phyloP scores from a whole-genome alignment of 2,888 invertebrate species.

The Polymixis flavicincta region DNA sequence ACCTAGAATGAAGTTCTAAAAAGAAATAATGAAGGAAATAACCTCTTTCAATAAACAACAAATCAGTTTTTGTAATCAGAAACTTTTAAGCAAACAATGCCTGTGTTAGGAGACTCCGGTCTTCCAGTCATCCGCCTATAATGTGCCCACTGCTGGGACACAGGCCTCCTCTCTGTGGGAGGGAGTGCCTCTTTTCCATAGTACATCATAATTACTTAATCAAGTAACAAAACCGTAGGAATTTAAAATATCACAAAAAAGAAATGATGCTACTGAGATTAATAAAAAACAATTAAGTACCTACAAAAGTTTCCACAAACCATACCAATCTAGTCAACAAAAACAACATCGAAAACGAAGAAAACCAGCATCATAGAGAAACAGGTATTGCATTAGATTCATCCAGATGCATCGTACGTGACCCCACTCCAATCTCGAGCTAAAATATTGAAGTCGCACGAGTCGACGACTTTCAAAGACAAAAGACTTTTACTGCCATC shows the following conservation, averaged over 20 bases:
- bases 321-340: not conserved
- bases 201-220: too few relatives aligned
- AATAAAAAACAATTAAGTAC: not conserved
- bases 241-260: too few relatives aligned
- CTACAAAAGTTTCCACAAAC: not conserved
- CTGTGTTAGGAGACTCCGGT: too few relatives aligned
- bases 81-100: too few relatives aligned
- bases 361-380: conserved; percentile 22
- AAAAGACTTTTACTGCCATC: conserved; percentile 48
- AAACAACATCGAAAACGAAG: conserved; percentile 1
- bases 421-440: conserved; percentile 36
- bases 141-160: too few relatives aligned
- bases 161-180: too few relatives aligned
- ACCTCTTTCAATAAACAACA: not conserved
- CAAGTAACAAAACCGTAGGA: too few relatives aligned
- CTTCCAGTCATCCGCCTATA: too few relatives aligned
- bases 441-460: conserved; percentile 55
- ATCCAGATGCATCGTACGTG: conserved; percentile 47
- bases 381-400: conserved; percentile 40
- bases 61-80: too few relatives aligned
- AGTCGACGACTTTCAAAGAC: conserved; percentile 45
- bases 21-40: not conserved
- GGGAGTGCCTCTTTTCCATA: too few relatives aligned
- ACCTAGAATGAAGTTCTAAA: not conserved
- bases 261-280: too few relatives aligned